Conservation (phyloP, 2,888 invertebrate genomes). For the Boloria selene region DNA sequence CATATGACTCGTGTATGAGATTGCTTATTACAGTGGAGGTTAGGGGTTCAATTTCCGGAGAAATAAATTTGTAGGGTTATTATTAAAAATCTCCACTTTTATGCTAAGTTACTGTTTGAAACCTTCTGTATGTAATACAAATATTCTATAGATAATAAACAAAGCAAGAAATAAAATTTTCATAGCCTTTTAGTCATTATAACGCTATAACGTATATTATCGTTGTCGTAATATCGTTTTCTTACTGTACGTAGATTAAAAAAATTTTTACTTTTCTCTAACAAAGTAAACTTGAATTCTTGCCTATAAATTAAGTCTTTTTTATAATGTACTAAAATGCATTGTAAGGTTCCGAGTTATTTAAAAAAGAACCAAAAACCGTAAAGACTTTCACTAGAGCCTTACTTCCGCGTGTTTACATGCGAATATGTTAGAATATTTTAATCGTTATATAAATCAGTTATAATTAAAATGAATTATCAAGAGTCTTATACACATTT, state of each 20-base stretch:
- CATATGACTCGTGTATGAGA: no score
- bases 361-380: slow-evolving; percentile 12
- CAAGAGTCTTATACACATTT: background rate
- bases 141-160: no score
- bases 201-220: background rate
- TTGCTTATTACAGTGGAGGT: no score
- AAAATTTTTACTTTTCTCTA: background rate
- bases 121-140: no score
- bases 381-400: slow-evolving; percentile 13
- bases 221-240: background rate
- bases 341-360: slow-evolving; percentile 2
- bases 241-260: background rate
- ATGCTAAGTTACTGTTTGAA: no score
- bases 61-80: no score
- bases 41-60: no score
- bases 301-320: background rate
- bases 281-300: background rate
- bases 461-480: background rate
- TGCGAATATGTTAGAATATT: slow-evolving; percentile 8
- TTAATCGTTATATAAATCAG: slow-evolving; percentile 1
- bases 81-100: no score
- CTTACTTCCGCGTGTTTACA: slow-evolving; percentile 9
- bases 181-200: background rate
- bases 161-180: background rate
- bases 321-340: background rate